Evolutionary conservation across 2,113 vertebrate genomes (phyloP), one percentile per base, ranked within the genome.

Genomic region (Cyphomyrus discorhynchus): DNA sequence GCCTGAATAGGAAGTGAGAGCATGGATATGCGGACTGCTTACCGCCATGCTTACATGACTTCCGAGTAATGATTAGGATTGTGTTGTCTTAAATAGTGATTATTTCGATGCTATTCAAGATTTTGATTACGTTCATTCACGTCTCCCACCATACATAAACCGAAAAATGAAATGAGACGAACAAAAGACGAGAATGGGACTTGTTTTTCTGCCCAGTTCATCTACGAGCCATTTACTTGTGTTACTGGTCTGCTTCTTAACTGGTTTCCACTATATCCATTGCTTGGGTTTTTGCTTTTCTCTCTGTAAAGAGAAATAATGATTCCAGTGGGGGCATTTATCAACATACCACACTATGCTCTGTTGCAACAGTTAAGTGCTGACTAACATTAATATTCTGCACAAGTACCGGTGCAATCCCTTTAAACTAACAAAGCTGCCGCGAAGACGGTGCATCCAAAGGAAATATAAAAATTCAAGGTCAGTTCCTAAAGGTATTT

Each of bases 401-500:
- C 56, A 21, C 56, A 31, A 58, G 27, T 62, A 58, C 52, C 3
- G 24, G 31, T 42, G 35, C 86, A 88, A 58, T 15, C 49, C 35
- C 58, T 66, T 24, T 88, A 10, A 39, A 46, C 56, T 42, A 66
- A 62, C 53, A 58, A 66, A 21, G n/a, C 56, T 46, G 21, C 56
- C 39, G 10, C 3, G 19, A 27, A 62, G 42, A 42, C 31, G 53
- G 5, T 21, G 42, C 27, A 88, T 42, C 2, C 9, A 47, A 45
- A 66, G 42, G 87, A 88, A 66, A 88, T 87, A 53, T 88, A 46
- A 88, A 21, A 27, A 62, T n/a, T 58, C n/a, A 24, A 56, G 46
- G 56, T 86, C 85, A 86, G 87, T 58, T 88, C 87, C 87, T 66
- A 24, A 66, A 66, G 56, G 87, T 27, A 88, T 66, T 88, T 53